phyloP scores from a whole-genome alignment of 1,140 invertebrate species.

The Drosophila miranda region DNA sequence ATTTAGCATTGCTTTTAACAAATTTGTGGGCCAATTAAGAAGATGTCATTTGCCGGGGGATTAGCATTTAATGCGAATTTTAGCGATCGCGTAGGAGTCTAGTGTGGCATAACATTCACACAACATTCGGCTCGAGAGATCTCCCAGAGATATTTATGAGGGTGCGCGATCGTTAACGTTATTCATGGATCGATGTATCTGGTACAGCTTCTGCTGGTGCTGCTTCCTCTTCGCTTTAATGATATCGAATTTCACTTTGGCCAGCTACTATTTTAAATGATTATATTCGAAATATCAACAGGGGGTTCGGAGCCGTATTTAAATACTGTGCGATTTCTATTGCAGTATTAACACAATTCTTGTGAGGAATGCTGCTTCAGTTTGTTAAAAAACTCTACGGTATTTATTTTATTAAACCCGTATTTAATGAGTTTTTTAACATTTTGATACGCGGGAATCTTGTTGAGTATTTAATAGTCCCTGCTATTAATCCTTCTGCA shows the following conservation, averaged over 20 bases:
- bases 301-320: no score
- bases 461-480: no score
- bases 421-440: no score
- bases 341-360: no score
- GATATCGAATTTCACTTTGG: slow-evolving; percentile 16
- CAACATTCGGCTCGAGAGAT: slow-evolving; percentile 17
- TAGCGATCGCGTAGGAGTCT: slow-evolving; percentile 33
- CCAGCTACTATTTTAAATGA: slow-evolving; percentile 13
- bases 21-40: slow-evolving; percentile 47
- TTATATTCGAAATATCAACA: no score
- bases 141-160: slow-evolving; percentile 25
- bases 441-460: no score
- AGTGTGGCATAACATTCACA: slow-evolving; percentile 19
- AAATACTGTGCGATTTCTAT: no score
- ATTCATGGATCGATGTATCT: slow-evolving; percentile 13
- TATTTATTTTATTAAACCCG: no score
- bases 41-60: slow-evolving; percentile 32
- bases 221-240: slow-evolving; percentile 4
- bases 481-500: no score
- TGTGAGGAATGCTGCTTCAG: no score
- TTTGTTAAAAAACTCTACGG: no score
- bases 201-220: slow-evolving; percentile 29
- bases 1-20: slow-evolving; percentile 44
- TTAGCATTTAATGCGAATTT: slow-evolving; percentile 45
- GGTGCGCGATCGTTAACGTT: slow-evolving; percentile 28